Percentiles rank a stretch among this genome's conserved stretches.
Conservation (phyloP, 2,888 invertebrate species). For the Eupeodes luniger region DNA sequence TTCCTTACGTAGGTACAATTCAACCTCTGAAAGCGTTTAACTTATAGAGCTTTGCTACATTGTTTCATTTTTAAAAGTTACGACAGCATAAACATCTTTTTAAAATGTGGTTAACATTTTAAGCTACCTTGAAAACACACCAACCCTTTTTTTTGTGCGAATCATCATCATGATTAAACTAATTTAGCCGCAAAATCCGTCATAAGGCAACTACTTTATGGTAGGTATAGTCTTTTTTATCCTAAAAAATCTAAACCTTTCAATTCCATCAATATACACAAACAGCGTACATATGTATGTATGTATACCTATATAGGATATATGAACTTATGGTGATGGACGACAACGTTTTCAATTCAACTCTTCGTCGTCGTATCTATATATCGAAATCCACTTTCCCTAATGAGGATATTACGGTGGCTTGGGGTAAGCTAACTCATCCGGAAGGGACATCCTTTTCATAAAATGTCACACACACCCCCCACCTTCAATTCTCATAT, state of each 20-base stretch:
- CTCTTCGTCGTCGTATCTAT: constrained; percentile 4
- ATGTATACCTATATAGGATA: too few species aligned
- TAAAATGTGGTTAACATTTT: too few species aligned
- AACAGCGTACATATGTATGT: too few species aligned
- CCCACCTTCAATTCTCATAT: background rate
- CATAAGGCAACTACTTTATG: background rate
- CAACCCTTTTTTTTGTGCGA: too few species aligned
- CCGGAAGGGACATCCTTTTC: constrained; percentile 70
- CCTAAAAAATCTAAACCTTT: background rate
- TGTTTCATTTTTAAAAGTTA: too few species aligned
- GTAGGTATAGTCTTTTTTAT: background rate
- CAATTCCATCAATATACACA: background rate
- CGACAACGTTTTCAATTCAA: constrained; percentile 23
- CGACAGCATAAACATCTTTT: too few species aligned
- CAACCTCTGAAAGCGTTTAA: too few species aligned
- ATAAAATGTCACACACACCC: constrained; percentile 52
- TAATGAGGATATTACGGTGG: constrained; percentile 69
- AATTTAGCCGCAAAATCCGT: background rate
- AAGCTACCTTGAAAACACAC: too few species aligned
- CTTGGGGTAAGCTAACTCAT: constrained; percentile 56
- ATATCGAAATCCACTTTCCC: constrained; percentile 67
- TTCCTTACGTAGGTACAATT: too few species aligned
- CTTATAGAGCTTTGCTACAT: too few species aligned
- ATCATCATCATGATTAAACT: background rate
- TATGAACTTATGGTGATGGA: background rate